Evolutionary conservation across 2,888 invertebrate species (phyloP).

Genomic region (Drosophila mimetica): DNA sequence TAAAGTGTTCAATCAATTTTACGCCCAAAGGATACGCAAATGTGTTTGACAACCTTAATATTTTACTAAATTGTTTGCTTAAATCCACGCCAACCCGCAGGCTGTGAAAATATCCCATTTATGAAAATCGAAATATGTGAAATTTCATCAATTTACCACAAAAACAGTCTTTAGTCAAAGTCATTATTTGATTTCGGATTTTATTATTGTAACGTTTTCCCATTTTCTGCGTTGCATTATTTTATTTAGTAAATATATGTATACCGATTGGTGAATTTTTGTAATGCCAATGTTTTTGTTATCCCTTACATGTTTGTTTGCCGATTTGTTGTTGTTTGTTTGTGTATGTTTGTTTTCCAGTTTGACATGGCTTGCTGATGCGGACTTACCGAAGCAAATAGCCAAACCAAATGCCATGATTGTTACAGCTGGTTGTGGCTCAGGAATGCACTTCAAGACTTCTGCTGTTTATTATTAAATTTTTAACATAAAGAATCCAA

Average conservation of each 20-base stretch:
- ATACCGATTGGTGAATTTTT: constrained; percentile 56
- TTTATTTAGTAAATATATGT: constrained; percentile 44
- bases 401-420: constrained; percentile 35
- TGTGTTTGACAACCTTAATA: neutral
- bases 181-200: constrained; percentile 12
- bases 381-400: constrained; percentile 55
- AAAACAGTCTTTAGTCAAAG: neutral
- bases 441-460: neutral
- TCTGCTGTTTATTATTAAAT: too few species aligned
- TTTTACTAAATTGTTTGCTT: constrained; percentile 1
- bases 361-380: constrained; percentile 61
- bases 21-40: neutral
- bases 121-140: constrained; percentile 4
- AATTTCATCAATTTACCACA: constrained; percentile 13
- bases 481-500: too few species aligned
- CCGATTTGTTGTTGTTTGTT: constrained; percentile 10
- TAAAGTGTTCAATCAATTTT: neutral
- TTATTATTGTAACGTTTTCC: constrained; percentile 21
- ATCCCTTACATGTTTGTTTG: constrained; percentile 2
- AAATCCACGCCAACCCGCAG: neutral
- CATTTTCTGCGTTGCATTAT: constrained; percentile 46
- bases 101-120: neutral
- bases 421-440: constrained; percentile 14
- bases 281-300: constrained; percentile 29
- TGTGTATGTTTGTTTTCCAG: constrained; percentile 27